Evolutionary conservation across 2,797 vertebrate genomes (phyloP), one percentile per base, ranked within the genome.

Genomic region (Hozukius guyotensis): DNA sequence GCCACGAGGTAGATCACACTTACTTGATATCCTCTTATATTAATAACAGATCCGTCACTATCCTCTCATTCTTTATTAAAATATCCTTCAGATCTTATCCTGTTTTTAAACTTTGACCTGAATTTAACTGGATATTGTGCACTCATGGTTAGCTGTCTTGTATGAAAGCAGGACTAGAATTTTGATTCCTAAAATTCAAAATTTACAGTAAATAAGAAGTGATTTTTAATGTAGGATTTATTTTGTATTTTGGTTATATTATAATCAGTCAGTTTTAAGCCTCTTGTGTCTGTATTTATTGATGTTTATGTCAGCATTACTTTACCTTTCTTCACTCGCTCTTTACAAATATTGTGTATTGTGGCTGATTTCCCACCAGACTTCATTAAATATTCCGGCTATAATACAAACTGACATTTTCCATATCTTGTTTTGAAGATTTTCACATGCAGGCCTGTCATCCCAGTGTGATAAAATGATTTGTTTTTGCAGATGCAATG

Each of bases 1-100:
- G 98, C 72, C 95, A 96, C 27, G 94, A 97, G 97, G 99, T 99
- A 53, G 91, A 1, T 22, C 31, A 16, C 70, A 61, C 14, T 5
- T 1, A 31, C 42, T 6, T 10, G 1, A 27, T 13, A 9, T 34
- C 18, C 18, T 32, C 14, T 36, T 10, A 56, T 64, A 22, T 46
- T n/a, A 49, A 16, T 9, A 14, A 10, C 12, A 11, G 20, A 52
- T 72, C 56, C 16, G 46, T 74, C 31, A 53, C 42, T 20, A 1
- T 32, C 8, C 7, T 62, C 13, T 52, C 60, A 14, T 53, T 62
- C 29, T 34, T 14, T 8, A 49, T 12, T 7, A 20, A 8, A 3
- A 32, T 10, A 61, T 32, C 3, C 27, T 32, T 32, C 4, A 7
- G 20, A 61, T 61, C 8, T 5, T 18, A 18, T 52, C 12, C n/a